Conservation (phyloP, 2,797 vertebrate species). For the Myotis myotis region DNA sequence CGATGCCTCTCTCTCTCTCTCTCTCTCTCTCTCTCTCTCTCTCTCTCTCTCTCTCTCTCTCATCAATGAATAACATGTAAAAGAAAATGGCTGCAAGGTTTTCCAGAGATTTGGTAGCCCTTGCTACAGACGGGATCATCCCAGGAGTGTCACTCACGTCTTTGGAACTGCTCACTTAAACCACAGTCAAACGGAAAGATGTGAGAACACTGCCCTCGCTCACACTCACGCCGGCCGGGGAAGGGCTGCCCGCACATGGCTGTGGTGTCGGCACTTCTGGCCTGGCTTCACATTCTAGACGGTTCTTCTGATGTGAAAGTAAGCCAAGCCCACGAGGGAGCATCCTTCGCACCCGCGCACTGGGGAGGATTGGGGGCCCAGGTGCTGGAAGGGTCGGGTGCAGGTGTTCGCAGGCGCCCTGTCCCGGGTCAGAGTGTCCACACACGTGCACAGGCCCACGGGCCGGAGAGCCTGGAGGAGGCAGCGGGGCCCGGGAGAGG, state of each 20-base stretch:
- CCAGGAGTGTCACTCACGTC: constrained; percentile 35
- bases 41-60: too few species aligned
- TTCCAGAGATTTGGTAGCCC: constrained; percentile 24
- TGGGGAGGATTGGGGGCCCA: background rate
- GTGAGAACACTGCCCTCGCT: constrained; percentile 49
- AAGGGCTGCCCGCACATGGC: constrained; percentile 41
- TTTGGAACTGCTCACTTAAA: constrained; percentile 52
- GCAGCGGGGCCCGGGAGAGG: constrained; percentile 77
- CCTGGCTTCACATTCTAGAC: background rate
- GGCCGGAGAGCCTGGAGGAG: constrained; percentile 76
- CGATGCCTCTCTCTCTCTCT: too few species aligned
- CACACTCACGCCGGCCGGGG: constrained; percentile 47
- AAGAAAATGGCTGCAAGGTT: constrained; percentile 22
- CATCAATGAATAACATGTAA: background rate
- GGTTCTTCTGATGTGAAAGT: background rate
- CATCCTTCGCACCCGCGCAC: background rate
- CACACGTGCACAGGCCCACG: constrained; percentile 69
- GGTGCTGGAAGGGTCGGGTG: background rate
- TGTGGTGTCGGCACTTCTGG: background rate
- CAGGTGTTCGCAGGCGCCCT: constrained; percentile 29
- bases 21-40: too few species aligned
- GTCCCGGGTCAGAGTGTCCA: constrained; percentile 62
- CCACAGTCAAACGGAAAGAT: constrained; percentile 53
- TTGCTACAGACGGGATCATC: constrained; percentile 33
- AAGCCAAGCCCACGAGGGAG: background rate